Percentiles rank a stretch among this genome's conserved stretches.
Evolutionary conservation across 2,797 vertebrate species (phyloP).

Genomic region (Gymnodraco acuticeps): DNA sequence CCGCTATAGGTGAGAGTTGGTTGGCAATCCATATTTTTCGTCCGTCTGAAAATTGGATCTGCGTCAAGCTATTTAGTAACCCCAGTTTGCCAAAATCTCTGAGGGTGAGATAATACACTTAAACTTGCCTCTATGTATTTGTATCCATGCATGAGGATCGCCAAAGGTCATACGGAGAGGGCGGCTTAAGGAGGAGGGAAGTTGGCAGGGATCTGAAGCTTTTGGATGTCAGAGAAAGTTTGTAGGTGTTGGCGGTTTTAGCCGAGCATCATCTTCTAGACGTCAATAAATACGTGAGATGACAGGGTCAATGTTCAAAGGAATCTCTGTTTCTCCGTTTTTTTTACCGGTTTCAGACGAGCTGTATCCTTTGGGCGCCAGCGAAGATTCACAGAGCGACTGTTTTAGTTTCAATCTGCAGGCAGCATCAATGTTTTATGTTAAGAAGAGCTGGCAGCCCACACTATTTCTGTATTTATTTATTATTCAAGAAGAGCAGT

Average conservation of each 20-base stretch:
- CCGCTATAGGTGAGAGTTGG: no score
- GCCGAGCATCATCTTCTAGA: neutral
- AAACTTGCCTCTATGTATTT: conserved; percentile 6
- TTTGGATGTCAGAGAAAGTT: conserved; percentile 12
- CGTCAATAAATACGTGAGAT: conserved; percentile 12
- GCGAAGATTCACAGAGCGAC: conserved; percentile 27
- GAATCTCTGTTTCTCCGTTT: neutral
- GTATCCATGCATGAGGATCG: neutral
- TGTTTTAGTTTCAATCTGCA: conserved; percentile 44
- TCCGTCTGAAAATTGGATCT: neutral
- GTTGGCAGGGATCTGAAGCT: conserved; percentile 3
- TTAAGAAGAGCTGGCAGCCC: conserved; percentile 37
- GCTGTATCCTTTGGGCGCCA: conserved; percentile 22
- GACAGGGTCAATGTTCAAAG: conserved; percentile 15
- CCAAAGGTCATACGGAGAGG: neutral
- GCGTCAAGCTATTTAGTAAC: neutral
- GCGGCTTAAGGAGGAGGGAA: neutral
- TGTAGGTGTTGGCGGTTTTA: conserved; percentile 1
- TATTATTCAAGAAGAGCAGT: conserved; percentile 46
- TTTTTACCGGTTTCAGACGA: neutral
- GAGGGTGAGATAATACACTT: conserved; percentile 20
- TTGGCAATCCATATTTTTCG: neutral
- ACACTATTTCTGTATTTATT: conserved; percentile 40
- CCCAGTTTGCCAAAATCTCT: conserved; percentile 12
- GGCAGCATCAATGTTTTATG: conserved; percentile 54